phyloP scores from a whole-genome alignment of 2,888 invertebrate species.

The Rhogogaster chlorosoma region DNA sequence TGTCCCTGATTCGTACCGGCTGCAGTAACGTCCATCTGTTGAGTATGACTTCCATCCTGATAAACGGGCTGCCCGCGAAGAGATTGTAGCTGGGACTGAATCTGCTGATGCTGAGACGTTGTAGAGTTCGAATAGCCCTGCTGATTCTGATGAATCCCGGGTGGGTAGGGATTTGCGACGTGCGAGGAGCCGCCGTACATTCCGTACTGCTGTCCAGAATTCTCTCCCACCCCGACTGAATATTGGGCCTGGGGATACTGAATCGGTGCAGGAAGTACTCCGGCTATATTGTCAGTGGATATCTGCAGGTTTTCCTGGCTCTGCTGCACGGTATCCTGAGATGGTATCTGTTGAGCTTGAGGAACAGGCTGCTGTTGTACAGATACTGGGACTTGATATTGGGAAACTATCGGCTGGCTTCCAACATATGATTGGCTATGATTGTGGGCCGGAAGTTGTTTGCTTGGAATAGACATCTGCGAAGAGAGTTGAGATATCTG shows the following conservation, averaged over 20 bases:
- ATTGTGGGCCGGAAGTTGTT: not conserved
- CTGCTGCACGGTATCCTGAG: not conserved
- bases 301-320: conserved; percentile 3
- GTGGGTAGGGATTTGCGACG: conserved; percentile 8
- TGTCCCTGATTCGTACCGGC: not conserved
- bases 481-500: conserved; percentile 23
- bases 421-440: not conserved
- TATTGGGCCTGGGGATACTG: conserved; percentile 39
- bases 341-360: conserved; percentile 8
- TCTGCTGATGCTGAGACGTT: conserved; percentile 39
- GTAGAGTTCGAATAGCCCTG: conserved; percentile 45
- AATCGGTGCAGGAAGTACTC: not conserved
- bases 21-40: not conserved
- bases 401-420: not conserved
- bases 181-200: not conserved
- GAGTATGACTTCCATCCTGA: conserved; percentile 4
- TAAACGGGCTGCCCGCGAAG: conserved; percentile 5
- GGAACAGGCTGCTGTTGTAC: not conserved
- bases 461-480: not conserved
- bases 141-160: conserved; percentile 44
- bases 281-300: not conserved
- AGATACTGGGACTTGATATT: conserved; percentile 5
- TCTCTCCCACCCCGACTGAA: not conserved
- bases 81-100: conserved; percentile 42
- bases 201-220: conserved; percentile 8